A percentile compares a stretch with the other conserved stretches of the same genome.
These are phyloP conservation scores for Turritopsis dohrnii DNA, from an alignment of 30 jellyfish, hydroid and myxozoan genomes.

Conservation along the genomic window DNA sequence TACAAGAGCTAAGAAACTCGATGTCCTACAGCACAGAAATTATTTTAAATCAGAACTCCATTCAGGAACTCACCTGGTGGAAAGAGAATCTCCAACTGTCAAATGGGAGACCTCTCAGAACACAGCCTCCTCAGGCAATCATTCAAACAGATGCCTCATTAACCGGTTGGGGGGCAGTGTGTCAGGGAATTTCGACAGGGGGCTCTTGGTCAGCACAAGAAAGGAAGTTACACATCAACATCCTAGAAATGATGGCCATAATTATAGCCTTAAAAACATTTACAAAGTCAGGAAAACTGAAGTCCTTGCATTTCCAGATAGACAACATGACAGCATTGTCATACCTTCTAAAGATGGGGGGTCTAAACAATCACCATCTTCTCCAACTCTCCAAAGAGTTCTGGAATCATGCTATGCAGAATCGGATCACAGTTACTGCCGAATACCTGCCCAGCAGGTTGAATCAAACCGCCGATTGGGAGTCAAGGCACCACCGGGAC, in stretches of 20 bases:
- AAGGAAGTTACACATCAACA: not conserved
- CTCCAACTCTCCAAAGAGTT: too few species aligned
- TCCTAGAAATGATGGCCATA: not conserved
- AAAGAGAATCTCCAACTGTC: slow-evolving; percentile 1
- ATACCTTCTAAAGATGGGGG: too few species aligned
- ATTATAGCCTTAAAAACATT: too few species aligned
- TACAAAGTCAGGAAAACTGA: too few species aligned
- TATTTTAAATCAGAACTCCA: not conserved
- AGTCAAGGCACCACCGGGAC: too few species aligned
- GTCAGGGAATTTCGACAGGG: slow-evolving; percentile 14
- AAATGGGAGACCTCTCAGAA: not conserved
- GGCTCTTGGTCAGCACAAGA: slow-evolving; percentile 1
- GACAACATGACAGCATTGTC: too few species aligned
- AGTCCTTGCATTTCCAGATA: too few species aligned
- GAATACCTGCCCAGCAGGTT: too few species aligned
- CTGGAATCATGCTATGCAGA: too few species aligned
- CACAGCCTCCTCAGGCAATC: not conserved
- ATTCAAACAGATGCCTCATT: slow-evolving; percentile 13
- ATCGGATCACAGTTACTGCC: too few species aligned
- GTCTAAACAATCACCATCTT: too few species aligned
- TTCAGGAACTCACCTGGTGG: slow-evolving; percentile 6
- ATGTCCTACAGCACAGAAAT: not conserved
- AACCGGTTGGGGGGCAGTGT: not conserved
- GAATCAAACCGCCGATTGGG: too few species aligned
- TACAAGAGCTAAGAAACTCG: not conserved